phyloP scores from a whole-genome alignment of 2,888 invertebrate species.

The Adelognathus sp. region DNA sequence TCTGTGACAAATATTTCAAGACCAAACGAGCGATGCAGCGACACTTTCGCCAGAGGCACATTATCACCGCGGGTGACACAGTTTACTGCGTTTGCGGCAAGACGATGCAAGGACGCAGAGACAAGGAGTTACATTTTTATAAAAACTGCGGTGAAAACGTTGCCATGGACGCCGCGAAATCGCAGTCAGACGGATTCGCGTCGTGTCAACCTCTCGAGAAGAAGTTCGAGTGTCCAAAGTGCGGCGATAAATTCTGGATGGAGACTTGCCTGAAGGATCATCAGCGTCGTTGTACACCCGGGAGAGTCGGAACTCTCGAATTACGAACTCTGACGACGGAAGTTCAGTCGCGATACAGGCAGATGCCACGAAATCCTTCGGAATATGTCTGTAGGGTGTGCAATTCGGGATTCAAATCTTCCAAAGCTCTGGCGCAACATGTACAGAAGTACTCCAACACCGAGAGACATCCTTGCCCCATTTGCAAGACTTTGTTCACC shows the following conservation, averaged over 20 bases:
- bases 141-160: neutral
- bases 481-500: conserved; percentile 57
- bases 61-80: conserved; percentile 6
- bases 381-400: neutral
- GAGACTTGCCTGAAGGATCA: conserved; percentile 29
- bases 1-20: conserved; percentile 24
- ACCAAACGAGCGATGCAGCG: conserved; percentile 30
- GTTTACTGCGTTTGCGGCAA: conserved; percentile 41
- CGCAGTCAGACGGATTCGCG: neutral
- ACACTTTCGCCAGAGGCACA: conserved; percentile 33
- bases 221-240: conserved; percentile 8
- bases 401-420: neutral
- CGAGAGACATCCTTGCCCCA: neutral
- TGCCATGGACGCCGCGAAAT: neutral
- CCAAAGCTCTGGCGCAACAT: neutral
- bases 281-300: neutral
- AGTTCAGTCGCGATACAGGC: neutral
- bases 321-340: neutral
- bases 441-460: neutral
- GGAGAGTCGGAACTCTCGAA: neutral
- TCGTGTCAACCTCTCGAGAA: conserved; percentile 21
- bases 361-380: neutral
- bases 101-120: neutral
- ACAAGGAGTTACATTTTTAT: conserved; percentile 36
- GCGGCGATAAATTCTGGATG: conserved; percentile 35